Evolutionary conservation across 2,888 invertebrate genomes (phyloP).

Genomic region (Thelaira solivaga): DNA sequence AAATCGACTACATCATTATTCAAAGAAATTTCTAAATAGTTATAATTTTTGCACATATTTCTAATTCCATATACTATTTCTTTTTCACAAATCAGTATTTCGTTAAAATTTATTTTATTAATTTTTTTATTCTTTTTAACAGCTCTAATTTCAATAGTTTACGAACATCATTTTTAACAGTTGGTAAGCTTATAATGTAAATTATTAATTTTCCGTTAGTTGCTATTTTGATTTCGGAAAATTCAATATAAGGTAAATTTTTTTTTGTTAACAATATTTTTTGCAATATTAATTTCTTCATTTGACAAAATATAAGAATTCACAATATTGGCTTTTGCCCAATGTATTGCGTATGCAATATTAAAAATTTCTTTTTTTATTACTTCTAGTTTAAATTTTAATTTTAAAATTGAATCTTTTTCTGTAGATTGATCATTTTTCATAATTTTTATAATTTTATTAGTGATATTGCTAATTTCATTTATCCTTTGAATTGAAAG

Average conservation of each 20-base stretch:
- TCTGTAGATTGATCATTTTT: conserved; percentile 4
- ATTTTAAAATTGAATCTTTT: conserved; percentile 18
- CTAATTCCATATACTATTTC: not conserved
- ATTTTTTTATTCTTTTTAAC: conserved; percentile 26
- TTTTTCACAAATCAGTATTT: conserved; percentile 38
- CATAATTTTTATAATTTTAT: conserved; percentile 35
- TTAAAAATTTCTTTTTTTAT: conserved; percentile 58
- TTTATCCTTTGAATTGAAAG: not conserved
- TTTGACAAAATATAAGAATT: conserved; percentile 60
- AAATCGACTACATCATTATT: conserved; percentile 44
- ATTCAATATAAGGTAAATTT: too few species aligned
- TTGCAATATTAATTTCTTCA: conserved; percentile 54
- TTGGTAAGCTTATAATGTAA: conserved; percentile 55
- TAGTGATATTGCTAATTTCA: not conserved
- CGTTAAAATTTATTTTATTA: conserved; percentile 37
- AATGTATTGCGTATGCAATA: conserved; percentile 58
- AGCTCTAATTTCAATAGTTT: conserved; percentile 47
- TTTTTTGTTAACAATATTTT: conserved; percentile 46
- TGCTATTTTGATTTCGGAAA: conserved; percentile 61
- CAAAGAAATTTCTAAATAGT: conserved; percentile 47
- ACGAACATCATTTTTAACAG: conserved; percentile 36
- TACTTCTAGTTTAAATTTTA: conserved; percentile 52
- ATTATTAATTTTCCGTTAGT: conserved; percentile 49
- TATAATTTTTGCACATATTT: not conserved
- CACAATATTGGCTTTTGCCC: conserved; percentile 52